Conservation (phyloP, 1,140 invertebrate genomes). For the Gonioctena quinquepunctata region DNA sequence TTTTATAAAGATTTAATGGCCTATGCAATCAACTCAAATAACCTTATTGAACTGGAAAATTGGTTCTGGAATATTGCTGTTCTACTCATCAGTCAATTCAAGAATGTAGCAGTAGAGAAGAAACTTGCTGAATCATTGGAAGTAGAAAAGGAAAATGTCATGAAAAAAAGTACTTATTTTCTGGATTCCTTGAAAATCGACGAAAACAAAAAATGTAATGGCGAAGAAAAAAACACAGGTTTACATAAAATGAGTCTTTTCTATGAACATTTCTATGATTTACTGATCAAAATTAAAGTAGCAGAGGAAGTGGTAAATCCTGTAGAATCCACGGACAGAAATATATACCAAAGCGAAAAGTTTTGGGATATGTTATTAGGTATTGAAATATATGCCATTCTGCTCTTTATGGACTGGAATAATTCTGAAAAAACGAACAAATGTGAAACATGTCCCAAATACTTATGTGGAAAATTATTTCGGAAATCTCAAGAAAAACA, state of each 20-base stretch:
- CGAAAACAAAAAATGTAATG: too few species aligned
- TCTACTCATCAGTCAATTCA: neutral
- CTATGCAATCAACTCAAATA: neutral
- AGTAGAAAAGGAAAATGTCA: too few species aligned
- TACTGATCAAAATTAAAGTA: neutral
- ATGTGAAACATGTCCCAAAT: neutral
- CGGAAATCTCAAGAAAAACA: conserved; percentile 7
- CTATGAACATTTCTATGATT: neutral
- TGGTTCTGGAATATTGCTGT: neutral
- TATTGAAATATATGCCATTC: conserved; percentile 15
- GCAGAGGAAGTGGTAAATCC: neutral
- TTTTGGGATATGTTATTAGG: conserved; percentile 2
- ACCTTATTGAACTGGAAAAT: neutral
- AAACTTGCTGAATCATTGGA: neutral
- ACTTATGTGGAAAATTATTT: conserved; percentile 19
- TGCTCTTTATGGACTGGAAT: conserved; percentile 7
- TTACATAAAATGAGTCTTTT: neutral
- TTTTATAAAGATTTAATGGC: conserved; percentile 11
- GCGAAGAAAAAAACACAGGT: neutral
- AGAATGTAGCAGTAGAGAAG: neutral
- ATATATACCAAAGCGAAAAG: neutral
- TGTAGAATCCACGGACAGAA: neutral
- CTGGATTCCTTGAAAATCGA: too few species aligned
- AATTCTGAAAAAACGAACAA: conserved; percentile 4
- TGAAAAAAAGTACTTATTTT: too few species aligned